phyloP scores from a whole-genome alignment of 2,113 vertebrate genomes.

The Chlorodrepanis virens region DNA sequence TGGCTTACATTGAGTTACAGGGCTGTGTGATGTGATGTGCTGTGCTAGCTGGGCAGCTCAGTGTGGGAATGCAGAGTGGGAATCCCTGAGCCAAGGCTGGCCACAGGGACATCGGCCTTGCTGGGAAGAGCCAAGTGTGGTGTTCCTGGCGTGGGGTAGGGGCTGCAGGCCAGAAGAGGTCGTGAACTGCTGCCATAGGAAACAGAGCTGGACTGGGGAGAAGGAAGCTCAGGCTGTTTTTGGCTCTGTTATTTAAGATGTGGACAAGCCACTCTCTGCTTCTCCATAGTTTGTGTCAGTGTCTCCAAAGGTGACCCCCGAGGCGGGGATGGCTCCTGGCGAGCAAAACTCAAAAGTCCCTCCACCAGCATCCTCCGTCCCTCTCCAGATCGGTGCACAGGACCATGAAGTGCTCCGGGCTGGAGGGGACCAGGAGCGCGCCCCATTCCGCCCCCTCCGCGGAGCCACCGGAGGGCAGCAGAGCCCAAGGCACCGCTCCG shows the following conservation, averaged over 20 bases:
- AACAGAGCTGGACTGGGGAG: not conserved
- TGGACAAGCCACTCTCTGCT: accelerated
- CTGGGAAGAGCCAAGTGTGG: not conserved
- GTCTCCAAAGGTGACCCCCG: not conserved
- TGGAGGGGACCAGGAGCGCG: not conserved
- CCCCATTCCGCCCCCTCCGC: too few species aligned
- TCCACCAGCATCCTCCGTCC: not conserved
- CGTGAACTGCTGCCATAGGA: too few species aligned
- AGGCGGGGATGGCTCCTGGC: accelerated
- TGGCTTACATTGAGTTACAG: not conserved
- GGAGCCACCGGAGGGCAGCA: conserved; percentile 69
- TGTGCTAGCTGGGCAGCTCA: accelerated
- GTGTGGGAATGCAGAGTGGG: not conserved
- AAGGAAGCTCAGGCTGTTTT: not conserved
- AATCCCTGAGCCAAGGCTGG: not conserved
- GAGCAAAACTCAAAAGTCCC: accelerated
- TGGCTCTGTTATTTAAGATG: not conserved
- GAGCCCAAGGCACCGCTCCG: conserved; percentile 6
- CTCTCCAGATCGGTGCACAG: accelerated
- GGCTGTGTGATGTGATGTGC: accelerated
- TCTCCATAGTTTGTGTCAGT: accelerated
- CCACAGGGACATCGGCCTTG: not conserved
- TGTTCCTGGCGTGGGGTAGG: accelerated
- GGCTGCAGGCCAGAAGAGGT: too few species aligned
- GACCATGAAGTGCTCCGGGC: accelerated